Evolutionary conservation across 2,888 invertebrate species (phyloP).

Genomic region (Miltochrista miniata): DNA sequence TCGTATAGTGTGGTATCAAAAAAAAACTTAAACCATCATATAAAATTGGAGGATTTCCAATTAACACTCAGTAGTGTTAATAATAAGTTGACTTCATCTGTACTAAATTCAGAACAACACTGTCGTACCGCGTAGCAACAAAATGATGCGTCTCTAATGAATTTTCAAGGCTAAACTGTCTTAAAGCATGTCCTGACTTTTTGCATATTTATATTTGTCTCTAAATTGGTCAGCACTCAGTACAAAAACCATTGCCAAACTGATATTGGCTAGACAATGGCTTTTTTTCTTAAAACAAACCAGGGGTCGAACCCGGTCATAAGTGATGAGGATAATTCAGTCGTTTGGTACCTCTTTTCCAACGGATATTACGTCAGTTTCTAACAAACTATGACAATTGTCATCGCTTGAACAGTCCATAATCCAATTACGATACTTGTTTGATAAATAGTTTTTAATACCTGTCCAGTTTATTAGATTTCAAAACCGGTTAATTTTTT

Average conservation of each 20-base stretch:
- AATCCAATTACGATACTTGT: too few species aligned
- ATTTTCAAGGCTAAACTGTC: neutral
- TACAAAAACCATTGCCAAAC: neutral
- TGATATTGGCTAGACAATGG: neutral
- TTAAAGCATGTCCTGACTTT: neutral
- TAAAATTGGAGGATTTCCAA: slow-evolving; percentile 4
- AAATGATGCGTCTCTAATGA: slow-evolving; percentile 1
- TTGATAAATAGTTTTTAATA: too few species aligned
- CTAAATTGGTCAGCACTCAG: neutral
- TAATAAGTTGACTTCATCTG: neutral
- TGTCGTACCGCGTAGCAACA: neutral
- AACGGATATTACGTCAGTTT: neutral
- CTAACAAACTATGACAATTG: neutral
- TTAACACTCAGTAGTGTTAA: neutral
- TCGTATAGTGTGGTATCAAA: neutral
- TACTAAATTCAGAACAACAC: neutral
- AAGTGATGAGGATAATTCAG: neutral
- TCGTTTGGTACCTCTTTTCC: neutral
- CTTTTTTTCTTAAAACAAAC: neutral
- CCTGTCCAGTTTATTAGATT: too few species aligned
- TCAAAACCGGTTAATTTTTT: too few species aligned
- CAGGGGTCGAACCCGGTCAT: neutral
- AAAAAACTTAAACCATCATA: neutral
- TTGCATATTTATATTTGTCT: neutral
- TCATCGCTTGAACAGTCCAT: neutral